Evolutionary conservation across 1,140 invertebrate genomes (phyloP), one percentile per base, ranked within the genome.

Genomic region (Zaprionus inermis): DNA sequence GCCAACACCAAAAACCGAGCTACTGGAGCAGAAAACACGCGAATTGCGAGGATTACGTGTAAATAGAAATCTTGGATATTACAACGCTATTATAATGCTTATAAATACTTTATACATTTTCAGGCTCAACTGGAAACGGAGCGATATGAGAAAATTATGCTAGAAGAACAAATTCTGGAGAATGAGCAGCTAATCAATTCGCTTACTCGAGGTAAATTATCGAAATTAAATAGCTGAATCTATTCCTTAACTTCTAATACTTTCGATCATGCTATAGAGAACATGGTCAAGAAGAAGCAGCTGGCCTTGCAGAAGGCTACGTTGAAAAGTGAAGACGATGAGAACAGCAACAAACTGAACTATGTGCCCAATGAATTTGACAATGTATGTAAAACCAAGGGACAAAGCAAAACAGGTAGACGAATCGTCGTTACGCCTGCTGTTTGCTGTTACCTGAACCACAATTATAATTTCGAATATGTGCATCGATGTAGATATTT

Each of bases 91-190:
- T 14, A 16, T 16, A 3, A n/a, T 18, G 7, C 0, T 14, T 7
- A 44, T 5, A 11, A 30, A 12, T 49, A 41, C 20, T 44, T 16
- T 16, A 44, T 44, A 9, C n/a, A 52, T 24, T 56, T 54, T 3
- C 63, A 68, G n/a, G 71, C 75, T 12, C 56, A 79, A 52, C 36
- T 92, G 14, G 81, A 90, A 65, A 80, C 91, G 3, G 83, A 91
- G 38, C 51, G 78, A 0, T 91, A 91, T 72, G 91, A 91, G 30
- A 92, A 80, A 28, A 76, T 64, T n/a, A 58, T 82, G 0, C 52
- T 92, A 6, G 91, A 91, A 36, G 72, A 86, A 24, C 90, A 92
- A 66, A 76, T 91, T 3, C 16, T 73, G 18, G 85, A 91, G 55
- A 79, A 79, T 46, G 78, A 92, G 4, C 30, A 61, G 10, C 16